A percentile compares a stretch with the other conserved stretches of the same genome.
Evolutionary conservation across 2,888 invertebrate genomes (phyloP).

Genomic region (Drosophila nr. fundita): DNA sequence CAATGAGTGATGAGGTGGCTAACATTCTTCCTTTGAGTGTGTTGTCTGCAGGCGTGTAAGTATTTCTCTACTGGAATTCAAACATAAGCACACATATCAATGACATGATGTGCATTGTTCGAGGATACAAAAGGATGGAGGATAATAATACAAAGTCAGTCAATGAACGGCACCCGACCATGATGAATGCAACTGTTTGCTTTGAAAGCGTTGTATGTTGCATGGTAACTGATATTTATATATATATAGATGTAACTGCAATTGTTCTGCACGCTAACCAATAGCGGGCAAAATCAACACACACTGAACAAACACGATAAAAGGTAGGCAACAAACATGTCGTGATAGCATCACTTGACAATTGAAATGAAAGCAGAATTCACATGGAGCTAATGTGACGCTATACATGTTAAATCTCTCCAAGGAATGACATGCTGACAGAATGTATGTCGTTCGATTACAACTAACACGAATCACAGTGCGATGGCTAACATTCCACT

Average conservation of each 20-base stretch:
- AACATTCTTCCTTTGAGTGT: constrained; percentile 4
- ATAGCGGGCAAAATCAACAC: constrained; percentile 33
- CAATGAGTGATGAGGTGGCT: constrained; percentile 32
- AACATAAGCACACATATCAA: constrained; percentile 5
- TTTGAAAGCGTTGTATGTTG: constrained; percentile 47
- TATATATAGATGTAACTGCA: constrained; percentile 32
- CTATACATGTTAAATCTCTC: constrained; percentile 9
- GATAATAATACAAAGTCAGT: constrained; percentile 48
- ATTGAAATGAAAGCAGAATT: constrained; percentile 61
- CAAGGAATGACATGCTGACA: constrained; percentile 1
- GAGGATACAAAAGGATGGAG: constrained; percentile 25
- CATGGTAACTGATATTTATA: constrained; percentile 22
- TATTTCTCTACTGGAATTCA: constrained; percentile 26
- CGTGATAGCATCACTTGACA: constrained; percentile 68
- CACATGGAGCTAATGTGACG: constrained; percentile 17
- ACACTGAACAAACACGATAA: constrained; percentile 27
- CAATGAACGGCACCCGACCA: constrained; percentile 56
- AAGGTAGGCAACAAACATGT: constrained; percentile 37
- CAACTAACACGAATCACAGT: constrained; percentile 10
- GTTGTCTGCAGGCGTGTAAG: constrained; percentile 10
- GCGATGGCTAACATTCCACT: background rate
- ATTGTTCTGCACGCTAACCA: constrained; percentile 38
- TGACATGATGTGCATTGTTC: constrained; percentile 49
- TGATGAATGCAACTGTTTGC: constrained; percentile 64
- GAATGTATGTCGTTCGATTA: background rate